A percentile compares a stretch with the other conserved stretches of the same genome.
Evolutionary conservation across 2,888 invertebrate species (phyloP).

Genomic region (Notodonta dromedarius): DNA sequence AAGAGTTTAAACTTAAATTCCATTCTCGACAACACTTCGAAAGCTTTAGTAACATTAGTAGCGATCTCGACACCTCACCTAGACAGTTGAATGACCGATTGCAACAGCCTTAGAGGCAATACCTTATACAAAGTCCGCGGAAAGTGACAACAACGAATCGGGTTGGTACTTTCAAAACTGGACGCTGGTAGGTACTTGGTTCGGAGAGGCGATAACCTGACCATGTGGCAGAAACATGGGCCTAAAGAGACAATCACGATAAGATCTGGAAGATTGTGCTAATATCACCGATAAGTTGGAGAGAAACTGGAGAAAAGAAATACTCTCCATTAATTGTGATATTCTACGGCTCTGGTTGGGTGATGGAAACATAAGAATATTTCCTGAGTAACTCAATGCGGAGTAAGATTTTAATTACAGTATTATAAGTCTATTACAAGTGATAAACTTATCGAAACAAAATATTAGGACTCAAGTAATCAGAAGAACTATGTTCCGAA

Average conservation of each 20-base stretch:
- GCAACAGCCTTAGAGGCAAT: constrained; percentile 33
- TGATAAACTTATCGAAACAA: too few species aligned
- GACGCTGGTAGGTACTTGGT: constrained; percentile 10
- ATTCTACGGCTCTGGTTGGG: not conserved
- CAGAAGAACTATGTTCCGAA: not conserved
- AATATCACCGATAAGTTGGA: not conserved
- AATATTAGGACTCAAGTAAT: too few species aligned
- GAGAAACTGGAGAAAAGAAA: not conserved
- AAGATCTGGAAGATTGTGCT: constrained; percentile 32
- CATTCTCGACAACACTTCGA: constrained; percentile 19
- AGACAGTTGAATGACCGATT: constrained; percentile 58
- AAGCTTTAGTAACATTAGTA: constrained; percentile 36
- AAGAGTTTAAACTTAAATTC: too few species aligned
- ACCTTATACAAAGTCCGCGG: constrained; percentile 44
- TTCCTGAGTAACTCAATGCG: too few species aligned
- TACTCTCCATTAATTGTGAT: not conserved
- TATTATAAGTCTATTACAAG: too few species aligned
- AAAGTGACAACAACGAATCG: constrained; percentile 42
- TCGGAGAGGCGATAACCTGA: constrained; percentile 25
- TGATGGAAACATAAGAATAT: not conserved
- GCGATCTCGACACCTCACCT: constrained; percentile 15
- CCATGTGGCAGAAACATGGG: constrained; percentile 27
- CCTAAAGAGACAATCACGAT: constrained; percentile 30
- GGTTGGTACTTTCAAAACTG: constrained; percentile 48
- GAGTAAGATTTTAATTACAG: too few species aligned